phyloP scores from a whole-genome alignment of 2,888 invertebrate species.

The Protodeltote pygarga region DNA sequence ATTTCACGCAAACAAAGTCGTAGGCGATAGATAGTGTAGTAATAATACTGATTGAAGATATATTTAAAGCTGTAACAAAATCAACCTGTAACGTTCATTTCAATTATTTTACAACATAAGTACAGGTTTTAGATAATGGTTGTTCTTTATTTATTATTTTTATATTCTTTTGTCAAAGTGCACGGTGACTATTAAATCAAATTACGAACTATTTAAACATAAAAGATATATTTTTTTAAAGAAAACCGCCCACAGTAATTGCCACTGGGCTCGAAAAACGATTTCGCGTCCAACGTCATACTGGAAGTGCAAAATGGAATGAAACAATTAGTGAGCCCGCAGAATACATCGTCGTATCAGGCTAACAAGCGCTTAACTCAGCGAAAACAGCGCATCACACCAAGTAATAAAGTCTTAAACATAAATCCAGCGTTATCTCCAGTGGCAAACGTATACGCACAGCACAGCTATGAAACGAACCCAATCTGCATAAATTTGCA shows the following conservation, averaged over 20 bases:
- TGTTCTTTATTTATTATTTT: too few species aligned
- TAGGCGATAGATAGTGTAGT: too few species aligned
- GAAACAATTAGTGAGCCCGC: slow-evolving; percentile 48
- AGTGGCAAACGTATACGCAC: slow-evolving; percentile 69
- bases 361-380: slow-evolving; percentile 49
- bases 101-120: too few species aligned
- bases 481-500: slow-evolving; percentile 81
- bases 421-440: slow-evolving; percentile 73
- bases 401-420: slow-evolving; percentile 67
- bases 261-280: slow-evolving; percentile 18
- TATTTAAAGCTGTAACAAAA: too few species aligned
- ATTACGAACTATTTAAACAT: too few species aligned
- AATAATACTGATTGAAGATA: too few species aligned
- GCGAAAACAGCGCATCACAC: slow-evolving; percentile 48
- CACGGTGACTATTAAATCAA: too few species aligned
- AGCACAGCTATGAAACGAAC: slow-evolving; percentile 69
- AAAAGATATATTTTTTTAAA: too few species aligned
- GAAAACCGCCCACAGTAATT: slow-evolving; percentile 11
- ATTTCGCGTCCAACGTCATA: slow-evolving; percentile 18
- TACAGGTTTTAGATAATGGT: too few species aligned
- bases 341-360: slow-evolving; percentile 41
- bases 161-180: too few species aligned
- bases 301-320: slow-evolving; percentile 35
- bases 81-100: too few species aligned
- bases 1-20: too few species aligned